These are phyloP conservation scores for Carassius gibelio DNA, from an alignment of 2,113 vertebrate species.

Conservation along the genomic window DNA sequence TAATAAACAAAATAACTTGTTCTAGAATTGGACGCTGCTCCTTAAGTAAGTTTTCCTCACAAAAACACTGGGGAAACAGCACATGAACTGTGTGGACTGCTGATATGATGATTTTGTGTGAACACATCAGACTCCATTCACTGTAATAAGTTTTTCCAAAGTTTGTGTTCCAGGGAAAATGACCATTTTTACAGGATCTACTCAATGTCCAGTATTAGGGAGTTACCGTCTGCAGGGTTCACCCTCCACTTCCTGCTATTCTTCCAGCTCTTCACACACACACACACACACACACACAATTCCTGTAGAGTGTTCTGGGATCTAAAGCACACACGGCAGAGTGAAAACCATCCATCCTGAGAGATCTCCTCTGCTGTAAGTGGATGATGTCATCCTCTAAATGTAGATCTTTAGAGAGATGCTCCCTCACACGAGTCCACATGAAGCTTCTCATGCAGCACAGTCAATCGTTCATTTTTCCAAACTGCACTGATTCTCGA, in stretches of 20 bases:
- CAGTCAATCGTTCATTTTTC: not conserved
- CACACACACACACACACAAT: not conserved
- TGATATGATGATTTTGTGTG: not conserved
- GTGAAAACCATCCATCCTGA: not conserved
- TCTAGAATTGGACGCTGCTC: too few relatives aligned
- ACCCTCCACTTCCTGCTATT: not conserved
- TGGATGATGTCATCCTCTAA: constrained; percentile 91
- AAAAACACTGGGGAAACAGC: not conserved
- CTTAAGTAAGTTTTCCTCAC: too few relatives aligned
- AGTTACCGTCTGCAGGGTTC: not conserved
- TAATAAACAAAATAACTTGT: too few relatives aligned
- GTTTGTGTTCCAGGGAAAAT: not conserved
- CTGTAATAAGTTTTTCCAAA: not conserved
- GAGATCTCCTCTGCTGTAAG: constrained; percentile 62
- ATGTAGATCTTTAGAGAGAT: constrained; percentile 80
- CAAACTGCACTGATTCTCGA: not conserved
- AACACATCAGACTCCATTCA: not conserved
- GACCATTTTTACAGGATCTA: not conserved
- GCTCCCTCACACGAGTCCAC: not conserved
- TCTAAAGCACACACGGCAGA: not conserved
- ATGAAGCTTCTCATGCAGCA: not conserved
- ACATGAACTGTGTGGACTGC: not conserved
- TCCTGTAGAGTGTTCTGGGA: not conserved
- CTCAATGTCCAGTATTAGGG: not conserved
- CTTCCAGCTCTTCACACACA: constrained; percentile 19